These are phyloP conservation scores for Gorsachius goisagi DNA, from an alignment of 2,113 vertebrate species.

Conservation along the genomic window DNA sequence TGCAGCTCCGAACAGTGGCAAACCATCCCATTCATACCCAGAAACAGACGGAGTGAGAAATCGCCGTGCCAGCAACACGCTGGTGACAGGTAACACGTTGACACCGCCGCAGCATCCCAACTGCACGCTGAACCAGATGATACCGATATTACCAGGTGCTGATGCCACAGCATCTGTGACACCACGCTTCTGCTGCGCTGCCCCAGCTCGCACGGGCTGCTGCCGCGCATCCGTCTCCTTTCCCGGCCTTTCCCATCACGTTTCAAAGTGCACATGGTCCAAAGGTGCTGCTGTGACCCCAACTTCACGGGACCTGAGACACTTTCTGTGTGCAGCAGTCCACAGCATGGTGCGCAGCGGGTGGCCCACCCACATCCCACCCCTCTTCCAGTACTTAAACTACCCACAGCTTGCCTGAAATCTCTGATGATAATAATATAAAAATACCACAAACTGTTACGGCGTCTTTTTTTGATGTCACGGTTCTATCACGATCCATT, in stretches of 20 bases:
- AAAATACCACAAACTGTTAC: neutral
- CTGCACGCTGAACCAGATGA: neutral
- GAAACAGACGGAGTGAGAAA: neutral
- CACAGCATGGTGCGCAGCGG: accelerated
- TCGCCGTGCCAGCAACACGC: neutral
- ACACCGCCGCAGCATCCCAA: neutral
- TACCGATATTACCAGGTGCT: neutral
- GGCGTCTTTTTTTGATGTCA: neutral
- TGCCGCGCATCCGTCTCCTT: accelerated
- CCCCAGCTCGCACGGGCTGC: accelerated
- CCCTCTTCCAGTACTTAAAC: neutral
- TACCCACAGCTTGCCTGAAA: neutral
- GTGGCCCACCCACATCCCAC: accelerated
- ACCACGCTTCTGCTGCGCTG: neutral
- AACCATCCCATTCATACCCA: neutral
- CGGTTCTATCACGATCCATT: neutral
- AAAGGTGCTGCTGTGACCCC: neutral
- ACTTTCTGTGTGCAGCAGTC: too few species aligned
- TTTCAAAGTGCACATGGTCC: accelerated
- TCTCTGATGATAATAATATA: accelerated
- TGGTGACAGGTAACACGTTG: neutral
- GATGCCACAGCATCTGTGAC: neutral
- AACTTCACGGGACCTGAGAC: neutral
- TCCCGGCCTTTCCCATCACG: neutral
- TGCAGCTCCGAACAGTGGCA: neutral